Base-by-base conservation (phyloP, 2,888 invertebrate species). In the Spisula solida region DNA sequence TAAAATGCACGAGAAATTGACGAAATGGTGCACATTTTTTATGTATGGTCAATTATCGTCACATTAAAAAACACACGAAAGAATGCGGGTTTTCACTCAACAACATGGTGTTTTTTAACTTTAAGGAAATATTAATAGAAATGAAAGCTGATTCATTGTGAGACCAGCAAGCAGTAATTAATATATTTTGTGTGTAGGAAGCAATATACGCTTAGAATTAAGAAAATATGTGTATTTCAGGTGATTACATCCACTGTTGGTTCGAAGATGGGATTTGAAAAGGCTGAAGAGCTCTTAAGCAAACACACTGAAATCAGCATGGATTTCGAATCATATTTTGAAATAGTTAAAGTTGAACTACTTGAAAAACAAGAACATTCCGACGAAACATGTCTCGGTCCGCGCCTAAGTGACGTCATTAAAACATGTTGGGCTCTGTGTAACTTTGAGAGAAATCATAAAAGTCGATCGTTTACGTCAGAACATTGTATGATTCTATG, bases 211-310 rank as follows among this genome's bases (percentile, higher is more conserved):
- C 41, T 41, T 41, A 41, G 8, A 2, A 5, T 2, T 60, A 5
- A n/a, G n/a, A 60, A 25, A 10, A 12, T 25, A 51, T 20, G n/a
- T 81, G 25, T 66, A 12, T 96, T 96, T 88, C 96, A 98, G 98
- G 98, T 98, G 18, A 97, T 98, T 82, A 98, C 98, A 56, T 98
- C 98, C 0, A 98, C 98, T 96, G 98, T 98, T 83, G 98, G 98
- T 14, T 98, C 98, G 0, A 97, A 98, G 4, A 97, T 98, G 78
- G 98, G 98, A 95, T 97, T 98, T 41, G 98, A 98, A 95, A 98
- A 98, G 0, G 98, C 98, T 4, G 98, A 98, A 96, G 98, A 98
- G 95, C 98, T 98, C 0, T 97, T 98, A 92, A 98, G 98, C 95
- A 98, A 98, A 96, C 98, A 97, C 10, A 92, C 90, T 20, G 66